Base-by-base conservation (phyloP, 2,888 invertebrate genomes). In the Meiosimyza platycephala region DNA sequence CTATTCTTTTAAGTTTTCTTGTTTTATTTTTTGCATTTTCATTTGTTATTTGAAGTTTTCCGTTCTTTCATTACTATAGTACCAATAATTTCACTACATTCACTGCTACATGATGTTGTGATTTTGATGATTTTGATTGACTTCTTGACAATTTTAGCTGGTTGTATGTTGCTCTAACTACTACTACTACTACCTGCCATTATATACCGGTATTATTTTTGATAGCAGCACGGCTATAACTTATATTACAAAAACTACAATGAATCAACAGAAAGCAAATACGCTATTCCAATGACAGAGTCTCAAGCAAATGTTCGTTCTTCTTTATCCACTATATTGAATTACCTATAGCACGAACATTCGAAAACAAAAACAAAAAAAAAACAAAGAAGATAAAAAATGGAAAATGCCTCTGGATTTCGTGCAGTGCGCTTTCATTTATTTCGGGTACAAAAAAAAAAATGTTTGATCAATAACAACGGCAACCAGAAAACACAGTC, bases 401-500 rank as follows among this genome's bases (percentile, higher is more conserved):
- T 40, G 9, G 40, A 9, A 40, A 40, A 40, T 40, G 57, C 57
- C 11, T 28, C 57, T 13, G 18, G 6, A 57, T 55, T 57, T 57
- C 57, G 22, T 57, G 28, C 22, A 57, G 18, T 54, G 33, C 54
- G 73, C 74, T 75, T 74, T 48, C 65, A 76, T 75, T 73, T 76
- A 76, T 78, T 76, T 74, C 72, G 71, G 75, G 73, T 72, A 72
- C 73, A 79, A 77, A 77, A 77, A 79, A 77, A 77, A 77, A 77
- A 79, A 81, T 84, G 85, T 84, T 84, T 84, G 85, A 84, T 84
- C 85, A 84, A 84, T 84, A 84, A 80, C 81, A 81, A 72, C 62
- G 16, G 40, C 16, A 52, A 60, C 63, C 16, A 47, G 70, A 63
- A 63, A 65, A 68, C 74, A 59, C 55, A 63, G 71, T 66, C 28